phyloP scores from a whole-genome alignment of 2,797 vertebrate species.

The Gadopsis bispinosus region DNA sequence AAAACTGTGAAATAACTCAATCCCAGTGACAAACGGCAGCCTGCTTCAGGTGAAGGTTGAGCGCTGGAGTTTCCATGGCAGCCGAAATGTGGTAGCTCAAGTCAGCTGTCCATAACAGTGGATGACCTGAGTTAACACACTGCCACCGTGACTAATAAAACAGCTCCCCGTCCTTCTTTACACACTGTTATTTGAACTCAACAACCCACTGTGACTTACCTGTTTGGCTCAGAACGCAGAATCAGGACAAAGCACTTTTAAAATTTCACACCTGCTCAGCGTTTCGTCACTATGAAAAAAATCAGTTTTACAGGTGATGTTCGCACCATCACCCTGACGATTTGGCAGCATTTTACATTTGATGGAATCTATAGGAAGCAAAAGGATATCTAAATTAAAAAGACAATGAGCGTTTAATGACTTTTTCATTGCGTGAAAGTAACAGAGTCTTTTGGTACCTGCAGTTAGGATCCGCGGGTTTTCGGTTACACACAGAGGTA shows the following conservation, averaged over 20 bases:
- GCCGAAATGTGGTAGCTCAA: constrained; percentile 31
- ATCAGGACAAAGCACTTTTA: constrained; percentile 14
- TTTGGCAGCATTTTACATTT: constrained; percentile 13
- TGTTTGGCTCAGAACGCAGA: constrained; percentile 17
- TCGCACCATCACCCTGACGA: constrained; percentile 30
- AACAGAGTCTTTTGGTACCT: constrained; percentile 25
- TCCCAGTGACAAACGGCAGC: constrained; percentile 22
- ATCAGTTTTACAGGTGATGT: constrained; percentile 9
- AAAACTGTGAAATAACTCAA: not conserved
- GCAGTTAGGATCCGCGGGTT: not conserved
- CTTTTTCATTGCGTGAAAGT: constrained; percentile 40
- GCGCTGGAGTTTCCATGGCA: constrained; percentile 65
- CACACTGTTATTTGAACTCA: constrained; percentile 57
- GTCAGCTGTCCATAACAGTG: constrained; percentile 42
- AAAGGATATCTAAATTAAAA: constrained; percentile 46
- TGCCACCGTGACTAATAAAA: constrained; percentile 68
- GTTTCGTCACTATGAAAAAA: constrained; percentile 26
- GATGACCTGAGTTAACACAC: constrained; percentile 51
- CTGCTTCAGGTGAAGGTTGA: constrained; percentile 39
- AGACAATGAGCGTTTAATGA: constrained; percentile 58
- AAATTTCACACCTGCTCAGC: constrained; percentile 30
- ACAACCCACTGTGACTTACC: constrained; percentile 42
- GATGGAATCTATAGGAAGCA: constrained; percentile 16
- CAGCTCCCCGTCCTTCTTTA: constrained; percentile 32
- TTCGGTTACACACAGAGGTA: constrained; percentile 27